Percentiles rank a stretch among this genome's conserved stretches.
Conservation (phyloP, 2,113 vertebrate species). For the Oreamnos americanus region DNA sequence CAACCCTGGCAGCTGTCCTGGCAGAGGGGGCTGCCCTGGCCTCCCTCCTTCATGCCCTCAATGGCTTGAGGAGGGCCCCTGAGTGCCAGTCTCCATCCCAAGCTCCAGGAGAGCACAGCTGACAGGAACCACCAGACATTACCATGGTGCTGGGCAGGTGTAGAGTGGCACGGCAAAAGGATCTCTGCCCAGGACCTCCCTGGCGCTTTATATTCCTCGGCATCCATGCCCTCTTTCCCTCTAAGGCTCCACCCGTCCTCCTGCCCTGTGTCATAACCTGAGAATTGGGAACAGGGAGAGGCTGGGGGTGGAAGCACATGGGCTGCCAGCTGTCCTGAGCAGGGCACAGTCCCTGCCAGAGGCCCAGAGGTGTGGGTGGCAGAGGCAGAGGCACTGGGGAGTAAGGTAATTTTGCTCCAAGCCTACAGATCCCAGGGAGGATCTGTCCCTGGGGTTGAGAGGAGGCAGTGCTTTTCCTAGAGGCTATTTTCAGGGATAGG, state of each 20-base stretch:
- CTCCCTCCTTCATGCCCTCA: not conserved
- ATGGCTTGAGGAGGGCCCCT: not conserved
- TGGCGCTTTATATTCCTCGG: not conserved
- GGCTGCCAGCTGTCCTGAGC: not conserved
- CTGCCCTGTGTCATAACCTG: not conserved
- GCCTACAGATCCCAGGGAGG: not conserved
- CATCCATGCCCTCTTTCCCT: not conserved
- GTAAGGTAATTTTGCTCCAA: not conserved
- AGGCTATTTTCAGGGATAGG: not conserved
- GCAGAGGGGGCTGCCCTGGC: not conserved
- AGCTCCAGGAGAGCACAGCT: not conserved
- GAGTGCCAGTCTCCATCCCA: not conserved
- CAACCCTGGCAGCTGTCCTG: not conserved
- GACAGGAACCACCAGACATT: not conserved
- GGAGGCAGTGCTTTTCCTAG: not conserved
- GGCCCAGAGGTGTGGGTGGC: not conserved
- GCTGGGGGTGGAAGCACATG: slow-evolving; percentile 32
- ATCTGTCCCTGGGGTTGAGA: not conserved
- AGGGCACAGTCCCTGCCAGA: slow-evolving; percentile 15
- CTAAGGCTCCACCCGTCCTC: not conserved
- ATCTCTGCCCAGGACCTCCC: not conserved
- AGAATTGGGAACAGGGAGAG: not conserved
- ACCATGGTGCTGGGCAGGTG: slow-evolving; percentile 37
- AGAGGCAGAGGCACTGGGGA: not conserved
- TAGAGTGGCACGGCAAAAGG: not conserved